Base-by-base conservation (phyloP, 2,888 invertebrate genomes). In the Zhuqinia jingwanae region DNA sequence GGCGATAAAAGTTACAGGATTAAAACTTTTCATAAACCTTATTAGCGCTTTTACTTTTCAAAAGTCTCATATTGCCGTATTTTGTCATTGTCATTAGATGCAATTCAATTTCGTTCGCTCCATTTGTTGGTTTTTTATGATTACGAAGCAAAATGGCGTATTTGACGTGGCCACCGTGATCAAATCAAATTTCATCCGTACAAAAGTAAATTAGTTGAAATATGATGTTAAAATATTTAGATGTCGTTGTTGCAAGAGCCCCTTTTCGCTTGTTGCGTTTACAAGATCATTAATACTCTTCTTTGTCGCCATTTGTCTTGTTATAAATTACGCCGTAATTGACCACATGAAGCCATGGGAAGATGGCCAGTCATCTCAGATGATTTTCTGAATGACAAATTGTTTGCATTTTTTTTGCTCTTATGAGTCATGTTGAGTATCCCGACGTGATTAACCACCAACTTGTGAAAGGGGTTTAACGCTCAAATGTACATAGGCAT, bases 261-360 rank as follows among this genome's bases (percentile, higher is more conserved):
- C n/a, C n/a, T 53, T 53, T 53, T 53, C 53, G 1, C 15, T 47
- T 15, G 5, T 47, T n/a, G n/a, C n/a, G n/a, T n/a, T n/a, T n/a
- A n/a, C n/a, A n/a, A n/a, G n/a, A 36, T 36, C 3, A 36, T 36
- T 36, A 36, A 36, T 36, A 36, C 8, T 36, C n/a, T 36, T 36
- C 36, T 22, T 10, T 56, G 22, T 56, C 25, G 15, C 20, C 1
- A 17, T 42, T 68, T 1, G 8, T 36, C 1, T 36, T 8, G 20
- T 79, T 11, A 65, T 79, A 79, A 79, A 79, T 79, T 79, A 50
- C 17, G 20, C 3, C 45, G 47, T 53, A 65, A 65, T 79, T 63
- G 65, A 17, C 47, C 17, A 63, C 47, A 65, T 65, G 79, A 50
- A 45, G 58, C 13, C 20, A 20, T 13, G 47, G 22, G 63, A 25